Conservation (phyloP, 2,888 invertebrate species). For the Melanostoma mellinum region DNA sequence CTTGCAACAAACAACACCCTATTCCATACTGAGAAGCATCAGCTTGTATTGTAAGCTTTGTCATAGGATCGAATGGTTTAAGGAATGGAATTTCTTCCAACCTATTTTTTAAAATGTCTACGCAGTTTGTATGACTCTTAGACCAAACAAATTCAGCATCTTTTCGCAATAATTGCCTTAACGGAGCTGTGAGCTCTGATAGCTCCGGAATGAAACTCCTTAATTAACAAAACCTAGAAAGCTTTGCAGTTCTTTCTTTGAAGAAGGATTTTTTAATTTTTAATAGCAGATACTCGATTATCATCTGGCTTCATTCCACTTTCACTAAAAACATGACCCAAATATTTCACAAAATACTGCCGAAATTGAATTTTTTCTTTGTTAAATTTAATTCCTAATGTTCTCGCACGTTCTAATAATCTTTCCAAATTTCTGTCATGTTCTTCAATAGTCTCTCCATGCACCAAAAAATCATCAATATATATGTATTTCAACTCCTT, state of each 20-base stretch:
- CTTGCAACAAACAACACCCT: conserved; percentile 12
- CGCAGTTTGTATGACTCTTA: conserved; percentile 10
- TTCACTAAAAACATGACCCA: conserved; percentile 71
- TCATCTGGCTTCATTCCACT: conserved; percentile 47
- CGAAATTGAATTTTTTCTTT: conserved; percentile 74
- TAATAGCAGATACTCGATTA: not conserved
- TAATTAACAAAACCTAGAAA: conserved; percentile 16
- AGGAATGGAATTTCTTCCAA: conserved; percentile 20
- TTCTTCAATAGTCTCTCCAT: conserved; percentile 12
- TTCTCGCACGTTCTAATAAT: conserved; percentile 27
- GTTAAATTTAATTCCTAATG: conserved; percentile 23
- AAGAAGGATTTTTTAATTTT: conserved; percentile 10
- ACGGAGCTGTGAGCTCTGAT: conserved; percentile 12
- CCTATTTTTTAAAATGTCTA: not conserved
- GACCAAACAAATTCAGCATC: conserved; percentile 1
- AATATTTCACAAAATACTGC: conserved; percentile 74
- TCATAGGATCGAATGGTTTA: conserved; percentile 1
- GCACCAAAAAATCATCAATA: conserved; percentile 45
- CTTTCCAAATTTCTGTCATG: conserved; percentile 36
- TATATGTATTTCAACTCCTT: conserved; percentile 40
- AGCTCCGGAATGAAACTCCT: conserved; percentile 19
- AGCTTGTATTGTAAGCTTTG: conserved; percentile 9
- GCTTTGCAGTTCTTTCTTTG: conserved; percentile 6
- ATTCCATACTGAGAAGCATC: conserved; percentile 18
- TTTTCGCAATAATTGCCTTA: conserved; percentile 13